Conservation (phyloP, 1,140 invertebrate species). For the Zaprionus davidi region DNA sequence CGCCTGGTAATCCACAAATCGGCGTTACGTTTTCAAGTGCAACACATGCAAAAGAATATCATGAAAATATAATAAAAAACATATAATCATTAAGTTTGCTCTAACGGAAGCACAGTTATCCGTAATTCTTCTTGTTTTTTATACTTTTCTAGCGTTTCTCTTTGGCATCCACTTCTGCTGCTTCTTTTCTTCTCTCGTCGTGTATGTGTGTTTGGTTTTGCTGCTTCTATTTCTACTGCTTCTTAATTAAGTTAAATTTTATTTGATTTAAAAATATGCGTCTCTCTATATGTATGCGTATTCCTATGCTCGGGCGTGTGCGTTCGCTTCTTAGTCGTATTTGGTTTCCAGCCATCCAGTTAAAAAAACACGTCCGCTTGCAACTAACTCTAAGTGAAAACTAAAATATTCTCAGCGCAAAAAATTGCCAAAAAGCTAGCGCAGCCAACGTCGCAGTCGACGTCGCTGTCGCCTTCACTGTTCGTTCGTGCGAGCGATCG, state of each 20-base stretch:
- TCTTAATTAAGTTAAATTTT: conserved; percentile 73
- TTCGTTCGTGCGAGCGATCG: conserved; percentile 36
- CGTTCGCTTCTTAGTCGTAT: conserved; percentile 62
- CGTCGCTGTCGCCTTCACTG: background rate
- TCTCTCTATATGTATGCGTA: conserved; percentile 74
- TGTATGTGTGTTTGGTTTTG: conserved; percentile 15
- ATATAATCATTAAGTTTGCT: conserved; percentile 33
- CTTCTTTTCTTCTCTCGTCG: conserved; percentile 9
- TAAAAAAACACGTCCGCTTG: conserved; percentile 79
- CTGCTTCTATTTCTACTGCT: conserved; percentile 61
- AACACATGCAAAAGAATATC: conserved; percentile 31
- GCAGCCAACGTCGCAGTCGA: background rate
- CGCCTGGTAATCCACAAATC: conserved; percentile 83
- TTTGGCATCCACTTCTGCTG: conserved; percentile 11
- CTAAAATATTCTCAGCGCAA: conserved; percentile 67
- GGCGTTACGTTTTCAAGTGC: conserved; percentile 59
- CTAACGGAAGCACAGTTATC: conserved; percentile 8
- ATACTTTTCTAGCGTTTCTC: conserved; percentile 49
- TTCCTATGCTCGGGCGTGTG: conserved; percentile 72
- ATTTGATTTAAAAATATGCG: conserved; percentile 71
- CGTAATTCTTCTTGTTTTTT: background rate
- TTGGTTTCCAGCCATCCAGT: conserved; percentile 84
- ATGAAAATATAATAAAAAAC: conserved; percentile 24
- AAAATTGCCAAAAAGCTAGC: conserved; percentile 67
- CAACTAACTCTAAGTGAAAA: conserved; percentile 83